Conservation (phyloP, 2,113 vertebrate species). For the Gopherus evgoodei region DNA sequence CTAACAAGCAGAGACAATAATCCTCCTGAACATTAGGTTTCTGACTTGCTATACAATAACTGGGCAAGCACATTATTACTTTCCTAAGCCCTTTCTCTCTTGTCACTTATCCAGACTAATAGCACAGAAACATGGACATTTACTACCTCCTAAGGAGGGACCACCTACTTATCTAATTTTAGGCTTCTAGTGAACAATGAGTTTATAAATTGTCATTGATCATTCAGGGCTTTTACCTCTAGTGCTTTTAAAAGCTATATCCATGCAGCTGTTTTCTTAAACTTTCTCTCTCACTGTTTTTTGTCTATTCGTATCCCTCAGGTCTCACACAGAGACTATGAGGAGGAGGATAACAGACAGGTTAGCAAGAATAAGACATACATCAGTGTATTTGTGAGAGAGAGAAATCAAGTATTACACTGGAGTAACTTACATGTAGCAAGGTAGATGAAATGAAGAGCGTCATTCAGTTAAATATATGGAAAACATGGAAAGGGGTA, state of each 20-base stretch:
- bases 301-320: not conserved
- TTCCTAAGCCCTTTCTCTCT: not conserved
- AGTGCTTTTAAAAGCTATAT: not conserved
- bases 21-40: not conserved
- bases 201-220: not conserved
- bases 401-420: not conserved
- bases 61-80: rapidly evolving
- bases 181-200: not conserved
- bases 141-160: not conserved
- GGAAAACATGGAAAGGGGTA: not conserved
- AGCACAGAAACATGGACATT: not conserved
- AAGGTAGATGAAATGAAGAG: not conserved
- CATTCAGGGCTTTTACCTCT: not conserved
- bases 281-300: not conserved
- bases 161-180: slow-evolving; percentile 6
- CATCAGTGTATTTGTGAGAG: not conserved
- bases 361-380: not conserved
- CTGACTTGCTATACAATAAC: not conserved
- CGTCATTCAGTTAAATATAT: not conserved
- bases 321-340: not conserved
- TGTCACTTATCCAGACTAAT: not conserved
- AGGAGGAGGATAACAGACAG: not conserved
- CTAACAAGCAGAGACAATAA: not conserved
- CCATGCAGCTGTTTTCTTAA: not conserved
- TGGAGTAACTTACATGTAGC: not conserved